phyloP scores from a whole-genome alignment of 2,797 vertebrate species.

The Lutjanus campechanus region DNA sequence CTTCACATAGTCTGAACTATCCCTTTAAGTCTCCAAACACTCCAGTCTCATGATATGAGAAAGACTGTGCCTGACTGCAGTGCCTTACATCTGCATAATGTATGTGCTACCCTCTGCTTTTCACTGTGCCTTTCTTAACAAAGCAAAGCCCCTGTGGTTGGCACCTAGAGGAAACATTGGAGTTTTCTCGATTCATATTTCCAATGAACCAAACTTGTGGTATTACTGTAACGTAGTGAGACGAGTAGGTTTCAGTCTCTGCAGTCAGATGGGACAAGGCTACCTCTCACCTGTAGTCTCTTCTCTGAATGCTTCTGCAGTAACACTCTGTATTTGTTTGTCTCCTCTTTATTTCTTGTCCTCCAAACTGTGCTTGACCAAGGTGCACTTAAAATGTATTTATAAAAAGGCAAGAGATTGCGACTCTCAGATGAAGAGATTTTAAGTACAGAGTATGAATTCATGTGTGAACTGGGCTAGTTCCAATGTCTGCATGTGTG shows the following conservation, averaged over 20 bases:
- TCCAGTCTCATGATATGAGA: constrained; percentile 55
- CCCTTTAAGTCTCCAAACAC: constrained; percentile 36
- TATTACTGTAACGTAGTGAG: constrained; percentile 36
- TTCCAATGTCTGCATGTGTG: constrained; percentile 25
- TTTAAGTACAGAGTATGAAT: constrained; percentile 51
- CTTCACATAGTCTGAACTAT: too few relatives aligned
- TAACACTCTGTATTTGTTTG: constrained; percentile 41
- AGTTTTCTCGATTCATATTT: constrained; percentile 36
- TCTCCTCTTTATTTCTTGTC: constrained; percentile 54
- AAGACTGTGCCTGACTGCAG: constrained; percentile 45
- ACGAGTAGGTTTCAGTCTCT: constrained; percentile 41
- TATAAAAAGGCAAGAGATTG: constrained; percentile 70
- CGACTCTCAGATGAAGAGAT: constrained; percentile 69
- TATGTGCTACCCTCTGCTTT: constrained; percentile 40
- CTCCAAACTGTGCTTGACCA: constrained; percentile 60
- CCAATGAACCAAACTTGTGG: constrained; percentile 27
- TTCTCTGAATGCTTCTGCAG: constrained; percentile 31
- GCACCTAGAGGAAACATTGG: constrained; percentile 30
- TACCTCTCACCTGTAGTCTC: constrained; percentile 51
- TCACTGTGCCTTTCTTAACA: constrained; percentile 55
- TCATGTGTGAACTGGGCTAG: constrained; percentile 37
- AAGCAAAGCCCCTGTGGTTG: constrained; percentile 29
- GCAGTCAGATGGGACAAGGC: constrained; percentile 51
- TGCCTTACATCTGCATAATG: constrained; percentile 60
- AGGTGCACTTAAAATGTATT: constrained; percentile 82